Evolutionary conservation across 2,113 vertebrate genomes (phyloP).

Genomic region (Oreotrochilus melanogaster): DNA sequence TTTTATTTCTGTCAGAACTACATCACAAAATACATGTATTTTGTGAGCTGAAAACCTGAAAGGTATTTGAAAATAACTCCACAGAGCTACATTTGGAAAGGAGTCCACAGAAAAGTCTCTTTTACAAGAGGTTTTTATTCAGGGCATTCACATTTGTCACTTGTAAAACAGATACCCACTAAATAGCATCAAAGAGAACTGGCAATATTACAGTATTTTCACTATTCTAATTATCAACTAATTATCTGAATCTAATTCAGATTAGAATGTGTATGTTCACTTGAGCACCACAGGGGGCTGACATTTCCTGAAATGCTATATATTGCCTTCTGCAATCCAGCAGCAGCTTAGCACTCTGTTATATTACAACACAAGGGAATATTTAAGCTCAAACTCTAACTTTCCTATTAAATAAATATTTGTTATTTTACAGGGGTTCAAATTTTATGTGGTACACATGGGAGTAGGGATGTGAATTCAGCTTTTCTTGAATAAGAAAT

Average conservation of each 20-base stretch:
- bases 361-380: accelerated
- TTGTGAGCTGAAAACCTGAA: background rate
- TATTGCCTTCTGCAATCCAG: background rate
- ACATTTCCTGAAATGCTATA: background rate
- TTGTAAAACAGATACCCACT: background rate
- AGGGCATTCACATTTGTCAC: background rate
- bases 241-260: background rate
- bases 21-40: no score
- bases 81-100: background rate
- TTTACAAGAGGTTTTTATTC: background rate
- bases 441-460: background rate
- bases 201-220: background rate
- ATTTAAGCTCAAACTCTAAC: background rate
- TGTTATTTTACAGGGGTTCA: background rate
- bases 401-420: background rate
- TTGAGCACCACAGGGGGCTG: background rate
- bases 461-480: background rate
- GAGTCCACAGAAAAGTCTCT: background rate
- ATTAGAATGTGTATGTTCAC: background rate
- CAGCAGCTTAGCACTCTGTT: background rate
- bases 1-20: background rate
- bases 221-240: background rate
- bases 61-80: background rate
- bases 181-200: background rate
- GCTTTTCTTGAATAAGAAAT: background rate